Percentiles rank a stretch among this genome's conserved stretches.
These are phyloP conservation scores for Matsumurasca onukii DNA, from an alignment of 1,140 invertebrate species.

Conservation along the genomic window DNA sequence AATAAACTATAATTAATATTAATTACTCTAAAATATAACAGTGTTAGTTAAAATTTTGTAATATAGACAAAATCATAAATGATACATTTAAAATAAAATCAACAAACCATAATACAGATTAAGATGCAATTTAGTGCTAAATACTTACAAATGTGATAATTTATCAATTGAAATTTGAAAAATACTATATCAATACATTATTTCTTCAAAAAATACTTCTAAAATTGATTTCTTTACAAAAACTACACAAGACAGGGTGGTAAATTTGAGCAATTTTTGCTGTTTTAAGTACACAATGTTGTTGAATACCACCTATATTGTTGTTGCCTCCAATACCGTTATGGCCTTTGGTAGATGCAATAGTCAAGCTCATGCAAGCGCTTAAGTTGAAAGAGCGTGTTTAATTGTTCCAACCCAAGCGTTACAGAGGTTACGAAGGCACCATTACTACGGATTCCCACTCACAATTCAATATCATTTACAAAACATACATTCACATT, in stretches of 20 bases:
- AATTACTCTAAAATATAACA: conserved; percentile 24
- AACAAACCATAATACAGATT: neutral
- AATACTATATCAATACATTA: neutral
- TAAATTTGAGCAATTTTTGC: conserved; percentile 10
- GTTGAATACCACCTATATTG: neutral
- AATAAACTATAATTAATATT: conserved; percentile 19
- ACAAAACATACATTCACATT: too few species aligned
- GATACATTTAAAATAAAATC: neutral
- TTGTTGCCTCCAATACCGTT: conserved; percentile 15
- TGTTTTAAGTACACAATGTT: conserved; percentile 17
- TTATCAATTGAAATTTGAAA: conserved; percentile 6
- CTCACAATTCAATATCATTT: too few species aligned
- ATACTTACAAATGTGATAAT: conserved; percentile 9
- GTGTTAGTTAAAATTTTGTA: conserved; percentile 13
- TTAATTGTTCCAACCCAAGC: conserved; percentile 20
- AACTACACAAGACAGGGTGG: conserved; percentile 5
- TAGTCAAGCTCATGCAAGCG: conserved; percentile 18
- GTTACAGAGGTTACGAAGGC: conserved; percentile 22
- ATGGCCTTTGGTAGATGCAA: conserved; percentile 15
- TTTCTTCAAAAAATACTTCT: neutral
- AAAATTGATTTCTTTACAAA: conserved; percentile 15
- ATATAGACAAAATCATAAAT: conserved; percentile 26
- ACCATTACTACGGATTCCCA: too few species aligned
- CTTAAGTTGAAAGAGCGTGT: conserved; percentile 11
- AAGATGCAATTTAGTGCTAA: neutral